Evolutionary conservation across 2,797 vertebrate species (phyloP), one percentile per base, ranked within the genome.

Genomic region (Aldrovandia affinis): DNA sequence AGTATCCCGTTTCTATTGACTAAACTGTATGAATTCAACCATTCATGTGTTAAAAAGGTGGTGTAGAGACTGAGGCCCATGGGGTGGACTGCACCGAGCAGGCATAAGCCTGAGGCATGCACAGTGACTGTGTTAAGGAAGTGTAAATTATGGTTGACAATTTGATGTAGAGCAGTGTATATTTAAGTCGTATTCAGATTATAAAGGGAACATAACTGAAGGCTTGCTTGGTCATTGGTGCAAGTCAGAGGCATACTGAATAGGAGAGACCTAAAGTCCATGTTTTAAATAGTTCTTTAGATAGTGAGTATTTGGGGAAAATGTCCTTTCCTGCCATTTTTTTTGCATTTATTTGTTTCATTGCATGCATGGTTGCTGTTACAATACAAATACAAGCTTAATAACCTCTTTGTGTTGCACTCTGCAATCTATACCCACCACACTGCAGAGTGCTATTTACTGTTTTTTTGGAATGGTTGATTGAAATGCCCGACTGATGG

Each of bases 21-120:
- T 94, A 94, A 93, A 93, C 91, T 93, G 89, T 30, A 86, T 85
- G 88, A 77, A 78, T 91, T 88, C 90, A 89, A 91, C 91, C 92
- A 93, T 86, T 92, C 92, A 90, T 85, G 91, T 94, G 93, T 94
- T 94, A 87, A 94, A 36, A 81, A 92, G 92, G 93, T 93, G 90
- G 89, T 94, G 89, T 91, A 86, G 90, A 52, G 85, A 89, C 89
- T 83, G 50, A 61, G 88, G 89, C 28, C 36, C n/a, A 6, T n/a
- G 47, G 22, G 0, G 68, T 65, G 12, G 63, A 12, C 30, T 30
- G 63, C 63, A 65, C n/a, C 10, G 10, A 63, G 63, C 30, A 70
- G 18, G 15, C 30, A 39, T 70, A 70, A 36, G 3, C 65, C 33
- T 70, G 68, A 70, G 30, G 14, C 18, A 70, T 70, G 68, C 36